Percentiles rank a stretch among this genome's conserved stretches.
phyloP scores from a whole-genome alignment of 2,888 invertebrate species.

The Notodonta ziczac region DNA sequence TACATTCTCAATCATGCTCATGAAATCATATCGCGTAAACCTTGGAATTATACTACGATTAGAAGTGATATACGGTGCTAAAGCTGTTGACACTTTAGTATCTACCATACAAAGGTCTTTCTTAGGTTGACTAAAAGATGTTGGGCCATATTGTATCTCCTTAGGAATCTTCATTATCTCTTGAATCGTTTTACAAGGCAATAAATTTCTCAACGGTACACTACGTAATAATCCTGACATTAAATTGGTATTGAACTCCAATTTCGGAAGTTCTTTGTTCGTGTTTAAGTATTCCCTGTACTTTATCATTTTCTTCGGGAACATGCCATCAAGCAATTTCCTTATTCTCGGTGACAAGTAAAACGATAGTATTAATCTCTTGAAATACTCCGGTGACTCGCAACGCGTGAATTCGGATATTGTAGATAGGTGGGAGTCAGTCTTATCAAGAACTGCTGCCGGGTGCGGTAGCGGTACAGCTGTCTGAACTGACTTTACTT shows the following conservation, averaged over 20 bases:
- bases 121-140: neutral
- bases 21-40: slow-evolving; percentile 19
- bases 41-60: slow-evolving; percentile 18
- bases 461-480: slow-evolving; percentile 10
- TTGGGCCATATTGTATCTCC: neutral
- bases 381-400: slow-evolving; percentile 24
- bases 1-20: slow-evolving; percentile 24
- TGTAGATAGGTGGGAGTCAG: slow-evolving; percentile 43
- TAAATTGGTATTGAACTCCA: slow-evolving; percentile 15
- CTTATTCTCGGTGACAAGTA: slow-evolving; percentile 27
- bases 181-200: slow-evolving; percentile 10
- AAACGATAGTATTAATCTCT: slow-evolving; percentile 17
- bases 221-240: slow-evolving; percentile 23
- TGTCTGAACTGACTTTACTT: slow-evolving; percentile 17
- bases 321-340: slow-evolving; percentile 35
- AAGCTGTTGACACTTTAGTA: neutral
- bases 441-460: slow-evolving; percentile 30
- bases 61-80: slow-evolving; percentile 38
- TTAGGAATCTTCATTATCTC: slow-evolving; percentile 5
- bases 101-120: neutral
- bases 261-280: neutral
- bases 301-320: slow-evolving; percentile 18
- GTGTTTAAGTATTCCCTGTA: neutral
- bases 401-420: slow-evolving; percentile 43
- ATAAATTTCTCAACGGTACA: slow-evolving; percentile 15